A percentile compares a stretch with the other conserved stretches of the same genome.
Conservation (phyloP, 2,113 vertebrate species). For the Sylvia atricapilla region DNA sequence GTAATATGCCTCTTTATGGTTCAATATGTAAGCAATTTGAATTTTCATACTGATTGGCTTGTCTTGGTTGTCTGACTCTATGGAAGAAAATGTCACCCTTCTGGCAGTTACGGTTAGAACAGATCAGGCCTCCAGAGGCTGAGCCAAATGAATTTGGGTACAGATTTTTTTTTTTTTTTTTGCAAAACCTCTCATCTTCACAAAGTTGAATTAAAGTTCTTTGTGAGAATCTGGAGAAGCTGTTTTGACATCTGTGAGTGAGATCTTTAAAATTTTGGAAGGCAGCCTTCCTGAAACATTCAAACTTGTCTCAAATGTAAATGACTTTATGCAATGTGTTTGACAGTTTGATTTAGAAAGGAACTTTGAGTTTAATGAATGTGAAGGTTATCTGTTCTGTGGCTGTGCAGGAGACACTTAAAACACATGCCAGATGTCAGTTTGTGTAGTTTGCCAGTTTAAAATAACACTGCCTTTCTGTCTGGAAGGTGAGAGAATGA, state of each 20-base stretch:
- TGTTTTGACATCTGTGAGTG: background rate
- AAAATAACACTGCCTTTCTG: background rate
- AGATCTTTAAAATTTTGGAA: background rate
- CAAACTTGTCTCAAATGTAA: background rate
- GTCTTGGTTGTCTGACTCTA: background rate
- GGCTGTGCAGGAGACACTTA: background rate
- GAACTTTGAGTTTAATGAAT: background rate
- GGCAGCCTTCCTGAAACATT: background rate
- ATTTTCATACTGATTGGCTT: background rate
- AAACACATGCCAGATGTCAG: background rate
- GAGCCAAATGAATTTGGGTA: background rate
- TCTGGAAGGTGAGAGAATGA: background rate
- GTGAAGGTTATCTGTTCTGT: background rate
- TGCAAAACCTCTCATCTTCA: background rate
- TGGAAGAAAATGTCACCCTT: background rate
- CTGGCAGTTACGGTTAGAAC: background rate
- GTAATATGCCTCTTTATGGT: background rate
- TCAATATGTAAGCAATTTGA: rapidly evolving
- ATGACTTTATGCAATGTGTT: background rate
- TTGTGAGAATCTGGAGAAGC: background rate
- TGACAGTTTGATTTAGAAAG: background rate
- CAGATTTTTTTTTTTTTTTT: background rate
- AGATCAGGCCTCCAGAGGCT: background rate
- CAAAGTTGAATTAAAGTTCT: background rate
- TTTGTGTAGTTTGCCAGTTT: background rate